Evolutionary conservation across 2,888 invertebrate genomes (phyloP).

Genomic region (Argyresthia albistria): DNA sequence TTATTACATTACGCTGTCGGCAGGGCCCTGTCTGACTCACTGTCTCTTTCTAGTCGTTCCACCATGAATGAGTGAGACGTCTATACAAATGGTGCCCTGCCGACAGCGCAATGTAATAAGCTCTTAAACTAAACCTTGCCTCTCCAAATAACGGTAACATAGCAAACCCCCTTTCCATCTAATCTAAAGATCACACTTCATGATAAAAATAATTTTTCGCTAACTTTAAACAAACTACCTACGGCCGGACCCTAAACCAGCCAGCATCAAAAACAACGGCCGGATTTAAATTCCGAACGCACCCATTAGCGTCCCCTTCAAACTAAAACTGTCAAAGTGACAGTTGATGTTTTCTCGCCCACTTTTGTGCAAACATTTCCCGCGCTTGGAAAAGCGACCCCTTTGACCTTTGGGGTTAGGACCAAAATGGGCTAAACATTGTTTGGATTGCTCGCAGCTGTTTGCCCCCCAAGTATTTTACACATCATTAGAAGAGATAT

Average conservation of each 20-base stretch:
- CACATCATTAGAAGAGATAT: conserved; percentile 48
- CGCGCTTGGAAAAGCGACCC: neutral
- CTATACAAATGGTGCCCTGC: too few relatives aligned
- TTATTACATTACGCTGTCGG: too few relatives aligned
- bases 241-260: conserved; percentile 12
- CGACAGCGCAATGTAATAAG: too few relatives aligned
- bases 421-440: neutral
- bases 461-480: conserved; percentile 37
- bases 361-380: neutral
- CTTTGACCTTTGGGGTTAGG: neutral
- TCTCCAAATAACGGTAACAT: too few relatives aligned
- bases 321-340: conserved; percentile 47
- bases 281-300: conserved; percentile 45
- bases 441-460: conserved; percentile 16
- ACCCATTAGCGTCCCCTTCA: conserved; percentile 38
- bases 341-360: conserved; percentile 21
- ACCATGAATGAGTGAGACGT: too few relatives aligned
- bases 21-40: too few relatives aligned
- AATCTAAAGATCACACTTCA: too few relatives aligned
- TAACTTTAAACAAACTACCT: neutral
- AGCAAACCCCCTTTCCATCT: too few relatives aligned
- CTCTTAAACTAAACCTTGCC: too few relatives aligned
- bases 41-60: too few relatives aligned
- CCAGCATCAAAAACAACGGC: conserved; percentile 39
- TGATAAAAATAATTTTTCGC: neutral